Evolutionary conservation across 2,888 invertebrate genomes (phyloP).

Genomic region (Rugalucina vietnamica): DNA sequence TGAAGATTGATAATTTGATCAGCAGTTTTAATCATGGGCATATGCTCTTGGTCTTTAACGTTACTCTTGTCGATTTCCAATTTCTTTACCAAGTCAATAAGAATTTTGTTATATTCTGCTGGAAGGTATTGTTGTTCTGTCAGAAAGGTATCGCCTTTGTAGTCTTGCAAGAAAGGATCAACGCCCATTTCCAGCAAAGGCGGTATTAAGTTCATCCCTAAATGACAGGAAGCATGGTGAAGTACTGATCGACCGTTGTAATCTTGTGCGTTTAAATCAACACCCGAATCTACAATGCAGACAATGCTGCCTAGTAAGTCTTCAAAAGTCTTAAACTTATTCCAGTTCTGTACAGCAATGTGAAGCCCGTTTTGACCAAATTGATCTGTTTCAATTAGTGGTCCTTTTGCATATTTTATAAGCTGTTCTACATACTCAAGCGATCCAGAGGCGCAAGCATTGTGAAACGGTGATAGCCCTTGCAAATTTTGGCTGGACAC

Average conservation of each 20-base stretch:
- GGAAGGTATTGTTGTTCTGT: too few relatives aligned
- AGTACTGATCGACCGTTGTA: neutral
- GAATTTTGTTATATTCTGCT: neutral
- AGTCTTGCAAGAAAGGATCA: neutral
- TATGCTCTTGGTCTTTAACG: neutral
- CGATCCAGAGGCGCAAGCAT: neutral
- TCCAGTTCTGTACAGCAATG: neutral
- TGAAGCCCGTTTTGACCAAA: neutral
- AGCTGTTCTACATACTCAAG: neutral
- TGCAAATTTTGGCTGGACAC: neutral
- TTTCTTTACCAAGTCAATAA: neutral
- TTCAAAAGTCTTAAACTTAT: neutral
- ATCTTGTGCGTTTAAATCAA: neutral
- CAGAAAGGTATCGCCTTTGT: too few relatives aligned
- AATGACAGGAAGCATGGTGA: neutral
- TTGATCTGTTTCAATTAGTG: neutral
- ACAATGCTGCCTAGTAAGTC: neutral
- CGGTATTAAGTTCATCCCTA: neutral
- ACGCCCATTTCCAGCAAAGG: neutral
- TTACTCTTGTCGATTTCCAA: neutral
- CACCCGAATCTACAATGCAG: neutral
- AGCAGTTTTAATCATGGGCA: neutral
- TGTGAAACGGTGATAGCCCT: neutral
- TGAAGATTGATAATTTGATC: neutral
- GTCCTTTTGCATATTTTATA: neutral